Conservation (phyloP, 2,797 vertebrate genomes). For the Sciurus vulgaris region DNA sequence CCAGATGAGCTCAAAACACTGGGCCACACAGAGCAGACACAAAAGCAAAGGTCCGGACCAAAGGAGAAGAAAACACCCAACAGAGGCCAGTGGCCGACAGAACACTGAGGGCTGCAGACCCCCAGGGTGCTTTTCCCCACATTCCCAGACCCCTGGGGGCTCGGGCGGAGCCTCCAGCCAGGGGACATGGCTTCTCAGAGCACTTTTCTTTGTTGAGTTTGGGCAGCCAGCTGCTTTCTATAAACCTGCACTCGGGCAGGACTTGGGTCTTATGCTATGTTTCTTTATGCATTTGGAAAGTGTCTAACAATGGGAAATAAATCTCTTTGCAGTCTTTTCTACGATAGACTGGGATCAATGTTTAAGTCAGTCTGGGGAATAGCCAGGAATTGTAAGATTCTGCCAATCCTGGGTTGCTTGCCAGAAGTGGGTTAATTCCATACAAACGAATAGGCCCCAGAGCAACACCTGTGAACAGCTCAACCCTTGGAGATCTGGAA, state of each 20-base stretch:
- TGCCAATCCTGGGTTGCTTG: slow-evolving; percentile 42
- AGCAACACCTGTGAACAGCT: neutral
- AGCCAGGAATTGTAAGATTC: slow-evolving; percentile 34
- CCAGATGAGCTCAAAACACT: neutral
- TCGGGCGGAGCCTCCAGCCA: neutral
- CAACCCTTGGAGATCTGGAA: neutral
- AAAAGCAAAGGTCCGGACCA: neutral
- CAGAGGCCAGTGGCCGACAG: neutral
- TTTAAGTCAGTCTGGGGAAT: slow-evolving; percentile 24
- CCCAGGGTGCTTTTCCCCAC: neutral
- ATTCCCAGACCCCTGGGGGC: neutral
- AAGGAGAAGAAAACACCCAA: neutral
- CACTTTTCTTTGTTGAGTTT: neutral
- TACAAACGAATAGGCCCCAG: neutral
- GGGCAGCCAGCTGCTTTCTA: neutral
- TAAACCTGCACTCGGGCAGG: slow-evolving; percentile 15
- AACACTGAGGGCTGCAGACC: accelerated
- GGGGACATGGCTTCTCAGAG: neutral
- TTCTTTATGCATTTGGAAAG: slow-evolving; percentile 48
- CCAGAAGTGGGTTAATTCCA: slow-evolving; percentile 65
- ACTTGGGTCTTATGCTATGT: neutral
- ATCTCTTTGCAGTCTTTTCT: slow-evolving; percentile 46
- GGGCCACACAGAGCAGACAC: neutral
- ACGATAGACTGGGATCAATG: neutral
- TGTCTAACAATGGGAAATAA: slow-evolving; percentile 40